These are phyloP conservation scores for Carcinoscorpius rotundicauda DNA, from an alignment of 1,140 invertebrate genomes.

Conservation along the genomic window DNA sequence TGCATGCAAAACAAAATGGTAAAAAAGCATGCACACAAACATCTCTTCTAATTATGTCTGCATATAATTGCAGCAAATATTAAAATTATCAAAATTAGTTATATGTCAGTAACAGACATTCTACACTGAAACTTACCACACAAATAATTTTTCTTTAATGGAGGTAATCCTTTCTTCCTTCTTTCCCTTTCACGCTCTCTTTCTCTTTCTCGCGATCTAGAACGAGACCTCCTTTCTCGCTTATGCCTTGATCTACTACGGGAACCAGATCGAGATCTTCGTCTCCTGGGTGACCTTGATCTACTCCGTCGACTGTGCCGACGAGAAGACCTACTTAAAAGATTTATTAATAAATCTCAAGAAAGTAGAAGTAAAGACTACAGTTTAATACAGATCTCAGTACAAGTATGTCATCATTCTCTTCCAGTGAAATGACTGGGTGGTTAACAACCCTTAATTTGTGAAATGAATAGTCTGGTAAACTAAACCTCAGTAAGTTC, in stretches of 20 bases:
- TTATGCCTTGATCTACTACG: slow-evolving; percentile 43
- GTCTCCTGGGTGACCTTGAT: slow-evolving; percentile 28
- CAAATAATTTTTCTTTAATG: slow-evolving; percentile 66
- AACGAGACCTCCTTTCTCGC: slow-evolving; percentile 38
- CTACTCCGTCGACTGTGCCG: slow-evolving; percentile 19
- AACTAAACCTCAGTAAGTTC: too few species aligned
- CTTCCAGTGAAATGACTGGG: too few species aligned
- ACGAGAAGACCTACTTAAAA: neutral
- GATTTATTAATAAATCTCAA: too few species aligned
- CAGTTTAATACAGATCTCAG: too few species aligned
- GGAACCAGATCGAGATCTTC: slow-evolving; percentile 33
- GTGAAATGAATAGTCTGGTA: too few species aligned
- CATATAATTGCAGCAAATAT: too few species aligned
- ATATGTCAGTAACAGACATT: slow-evolving; percentile 13
- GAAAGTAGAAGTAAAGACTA: too few species aligned
- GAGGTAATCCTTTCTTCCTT: slow-evolving; percentile 65
- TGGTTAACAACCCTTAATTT: too few species aligned
- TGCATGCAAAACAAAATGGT: too few species aligned
- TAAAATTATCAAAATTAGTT: slow-evolving; percentile 7
- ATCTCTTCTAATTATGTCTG: too few species aligned
- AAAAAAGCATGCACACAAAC: too few species aligned
- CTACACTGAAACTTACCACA: slow-evolving; percentile 29
- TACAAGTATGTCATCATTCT: neutral
- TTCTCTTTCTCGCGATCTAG: slow-evolving; percentile 49
- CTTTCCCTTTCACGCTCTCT: slow-evolving; percentile 56